Conservation (phyloP, 2,113 vertebrate genomes). For the Carlito syrichta region DNA sequence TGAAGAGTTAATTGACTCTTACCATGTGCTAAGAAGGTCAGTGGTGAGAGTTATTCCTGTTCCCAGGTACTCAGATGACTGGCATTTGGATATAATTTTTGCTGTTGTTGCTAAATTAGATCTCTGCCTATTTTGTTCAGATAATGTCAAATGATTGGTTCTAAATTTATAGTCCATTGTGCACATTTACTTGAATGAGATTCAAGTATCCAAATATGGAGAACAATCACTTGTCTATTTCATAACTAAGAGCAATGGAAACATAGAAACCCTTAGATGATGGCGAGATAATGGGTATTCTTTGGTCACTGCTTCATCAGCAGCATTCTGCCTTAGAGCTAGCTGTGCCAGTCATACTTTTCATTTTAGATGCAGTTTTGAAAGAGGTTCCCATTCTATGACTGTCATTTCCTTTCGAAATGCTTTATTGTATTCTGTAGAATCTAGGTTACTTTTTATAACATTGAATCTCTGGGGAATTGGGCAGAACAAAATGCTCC, state of each 20-base stretch:
- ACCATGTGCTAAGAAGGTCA: neutral
- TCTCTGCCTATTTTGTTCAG: constrained; percentile 42
- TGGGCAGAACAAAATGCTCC: constrained; percentile 51
- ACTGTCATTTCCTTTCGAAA: constrained; percentile 68
- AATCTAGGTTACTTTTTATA: constrained; percentile 76
- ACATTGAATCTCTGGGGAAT: constrained; percentile 46
- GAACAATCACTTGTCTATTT: constrained; percentile 57
- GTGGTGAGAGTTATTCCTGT: neutral
- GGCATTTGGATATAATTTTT: neutral
- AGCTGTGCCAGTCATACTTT: constrained; percentile 42
- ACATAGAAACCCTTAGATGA: neutral
- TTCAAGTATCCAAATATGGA: constrained; percentile 61
- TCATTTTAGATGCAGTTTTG: constrained; percentile 59
- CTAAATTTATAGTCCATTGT: constrained; percentile 66
- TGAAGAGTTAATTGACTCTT: neutral
- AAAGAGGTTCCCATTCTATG: constrained; percentile 70
- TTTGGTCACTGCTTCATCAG: constrained; percentile 61
- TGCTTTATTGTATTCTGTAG: constrained; percentile 62
- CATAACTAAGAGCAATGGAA: constrained; percentile 27
- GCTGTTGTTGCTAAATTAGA: constrained; percentile 33
- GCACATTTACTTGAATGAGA: constrained; percentile 58
- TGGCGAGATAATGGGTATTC: constrained; percentile 43
- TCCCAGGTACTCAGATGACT: constrained; percentile 24
- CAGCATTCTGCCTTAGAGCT: constrained; percentile 47
- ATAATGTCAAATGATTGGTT: constrained; percentile 60